Evolutionary conservation across 2,797 vertebrate species (phyloP), one percentile per base, ranked within the genome.

Genomic region (Siniperca undulata): DNA sequence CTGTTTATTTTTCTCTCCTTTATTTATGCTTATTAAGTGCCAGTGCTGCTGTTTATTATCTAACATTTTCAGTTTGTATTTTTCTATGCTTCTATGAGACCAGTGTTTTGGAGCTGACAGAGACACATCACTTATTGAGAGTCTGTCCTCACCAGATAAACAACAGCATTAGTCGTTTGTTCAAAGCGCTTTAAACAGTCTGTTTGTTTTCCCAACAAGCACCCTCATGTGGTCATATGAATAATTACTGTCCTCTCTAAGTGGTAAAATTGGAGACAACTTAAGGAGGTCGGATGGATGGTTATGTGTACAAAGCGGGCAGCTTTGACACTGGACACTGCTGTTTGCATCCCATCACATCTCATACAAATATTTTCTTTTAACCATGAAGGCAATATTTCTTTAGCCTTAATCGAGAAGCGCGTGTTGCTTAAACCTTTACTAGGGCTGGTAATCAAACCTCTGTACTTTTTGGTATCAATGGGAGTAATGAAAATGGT

Each of bases 131-230:
- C 24, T 67, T 30, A 60, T 17, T 30, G 46, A 60, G 61, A 14
- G 61, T 30, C 69, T 79, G 69, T 66, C 52, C 27, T 17, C 52
- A 17, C 19, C 68, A 71, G 77, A 70, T 60, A 77, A 69, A 70
- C 42, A 30, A 12, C 69, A 30, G 20, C 58, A 42, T 50, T n/a
- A 44, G 24, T 7, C 9, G 3, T 64, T 24, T 36, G 62, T 67
- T 66, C 34, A 38, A 8, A 55, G 17, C 2, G 17, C 42, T 46
- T 17, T 52, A 24, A 50, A 38, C 36, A n/a, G 12, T 1, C 42
- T 9, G 27, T 30, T 19, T 68, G 53, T 67, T 77, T 76, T 27
- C 44, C 65, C 7, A 55, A 59, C 13, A 20, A 20, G 6, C 38
- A 14, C 24, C 50, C 56, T 56, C 48, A 12, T 30, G 4, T 66